Evolutionary conservation across 1,140 invertebrate species (phyloP).

Genomic region (Neodiprion fabricii): DNA sequence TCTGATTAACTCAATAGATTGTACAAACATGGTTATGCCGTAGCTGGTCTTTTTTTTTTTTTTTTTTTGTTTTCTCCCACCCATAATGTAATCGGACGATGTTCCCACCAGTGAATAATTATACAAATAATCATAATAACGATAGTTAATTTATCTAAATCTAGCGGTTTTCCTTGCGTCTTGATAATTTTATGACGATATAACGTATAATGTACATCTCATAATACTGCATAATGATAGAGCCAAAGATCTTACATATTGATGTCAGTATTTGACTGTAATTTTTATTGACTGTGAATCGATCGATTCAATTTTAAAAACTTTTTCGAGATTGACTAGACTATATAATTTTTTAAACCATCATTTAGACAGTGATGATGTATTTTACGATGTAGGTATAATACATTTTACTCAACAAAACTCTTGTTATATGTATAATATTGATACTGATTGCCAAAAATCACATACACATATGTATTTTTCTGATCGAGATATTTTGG

Average conservation of each 20-base stretch:
- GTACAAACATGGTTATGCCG: constrained; percentile 7
- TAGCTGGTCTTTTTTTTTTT: background rate
- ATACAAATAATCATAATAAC: constrained; percentile 9
- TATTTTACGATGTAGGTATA: constrained; percentile 27
- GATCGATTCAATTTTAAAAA: constrained; percentile 6
- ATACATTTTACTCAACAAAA: constrained; percentile 35
- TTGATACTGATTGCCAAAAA: constrained; percentile 49
- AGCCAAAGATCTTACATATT: constrained; percentile 53
- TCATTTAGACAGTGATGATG: constrained; percentile 27
- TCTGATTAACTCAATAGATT: background rate
- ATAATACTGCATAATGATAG: constrained; percentile 40
- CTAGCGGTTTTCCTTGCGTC: constrained; percentile 10
- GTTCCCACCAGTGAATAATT: constrained; percentile 10
- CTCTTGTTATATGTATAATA: constrained; percentile 48
- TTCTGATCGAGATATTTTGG: constrained; percentile 58
- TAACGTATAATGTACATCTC: constrained; percentile 22
- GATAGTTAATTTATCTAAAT: constrained; percentile 9
- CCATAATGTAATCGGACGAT: background rate
- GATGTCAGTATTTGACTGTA: constrained; percentile 47
- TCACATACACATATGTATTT: constrained; percentile 50
- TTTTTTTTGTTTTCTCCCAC: too few relatives aligned
- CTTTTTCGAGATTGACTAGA: constrained; percentile 10
- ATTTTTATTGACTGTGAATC: background rate
- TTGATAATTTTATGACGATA: constrained; percentile 13
- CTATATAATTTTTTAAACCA: constrained; percentile 34